These are phyloP conservation scores for Collichthys lucidus DNA, from an alignment of 2,113 vertebrate species.

Conservation along the genomic window DNA sequence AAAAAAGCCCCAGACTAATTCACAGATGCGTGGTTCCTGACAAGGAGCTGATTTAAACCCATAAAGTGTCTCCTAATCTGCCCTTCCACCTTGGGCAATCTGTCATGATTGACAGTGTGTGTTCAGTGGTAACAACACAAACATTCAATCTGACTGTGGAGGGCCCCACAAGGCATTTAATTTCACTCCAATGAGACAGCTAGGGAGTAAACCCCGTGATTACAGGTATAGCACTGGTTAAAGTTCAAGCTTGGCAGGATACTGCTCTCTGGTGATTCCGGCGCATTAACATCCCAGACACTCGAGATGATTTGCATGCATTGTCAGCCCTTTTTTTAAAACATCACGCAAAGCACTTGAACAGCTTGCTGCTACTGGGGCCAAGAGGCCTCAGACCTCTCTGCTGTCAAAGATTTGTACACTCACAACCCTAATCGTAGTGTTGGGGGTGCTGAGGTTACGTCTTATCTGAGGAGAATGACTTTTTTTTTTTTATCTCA, in stretches of 20 bases:
- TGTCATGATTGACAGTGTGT: constrained; percentile 78
- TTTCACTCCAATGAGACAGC: constrained; percentile 72
- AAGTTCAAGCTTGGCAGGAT: constrained; percentile 73
- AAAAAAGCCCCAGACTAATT: constrained; percentile 64
- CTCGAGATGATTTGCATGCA: constrained; percentile 77
- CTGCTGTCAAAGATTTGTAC: constrained; percentile 72
- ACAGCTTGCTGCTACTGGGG: constrained; percentile 73
- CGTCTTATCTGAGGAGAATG: constrained; percentile 53
- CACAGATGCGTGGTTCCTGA: constrained; percentile 58
- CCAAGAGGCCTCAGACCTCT: constrained; percentile 68
- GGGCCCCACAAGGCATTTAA: constrained; percentile 69
- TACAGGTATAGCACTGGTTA: constrained; percentile 74
- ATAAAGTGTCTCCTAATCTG: constrained; percentile 78
- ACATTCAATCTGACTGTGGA: constrained; percentile 74
- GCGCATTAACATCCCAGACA: constrained; percentile 77
- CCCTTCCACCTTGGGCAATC: constrained; percentile 73
- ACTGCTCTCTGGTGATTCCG: constrained; percentile 70
- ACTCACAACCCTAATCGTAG: constrained; percentile 60
- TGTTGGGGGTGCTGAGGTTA: constrained; percentile 47
- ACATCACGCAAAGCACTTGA: constrained; percentile 72
- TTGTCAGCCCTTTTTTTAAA: constrained; percentile 76
- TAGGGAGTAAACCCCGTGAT: constrained; percentile 71
- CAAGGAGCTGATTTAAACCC: constrained; percentile 70
- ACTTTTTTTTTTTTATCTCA: constrained; percentile 57
- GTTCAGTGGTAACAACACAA: constrained; percentile 76